Base-by-base conservation (phyloP, 2,113 vertebrate species). In the Maccullochella peelii region DNA sequence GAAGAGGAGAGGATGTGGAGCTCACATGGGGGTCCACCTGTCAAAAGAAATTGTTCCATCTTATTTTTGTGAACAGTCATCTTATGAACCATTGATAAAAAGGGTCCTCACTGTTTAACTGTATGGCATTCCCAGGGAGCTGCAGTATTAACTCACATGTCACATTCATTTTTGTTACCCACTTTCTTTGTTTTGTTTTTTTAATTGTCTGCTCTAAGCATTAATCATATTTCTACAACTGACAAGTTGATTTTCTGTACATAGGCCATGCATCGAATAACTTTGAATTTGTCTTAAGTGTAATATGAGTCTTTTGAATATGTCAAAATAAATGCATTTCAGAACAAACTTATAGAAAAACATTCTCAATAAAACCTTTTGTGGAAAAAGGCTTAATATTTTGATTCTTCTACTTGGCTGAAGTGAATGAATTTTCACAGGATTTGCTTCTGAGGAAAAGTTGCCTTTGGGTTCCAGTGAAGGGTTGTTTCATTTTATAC, bases 241-340 rank as follows among this genome's bases (percentile, higher is more conserved):
- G 72, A 82, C 65, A 61, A 81, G 63, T 75, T 79, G n/a, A 74
- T 68, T 86, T 90, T 82, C 79, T 92, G 92, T 94, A 94, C 73
- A 93, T 91, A 93, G 73, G 66, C 86, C 77, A 76, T 85, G 50
- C 79, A 89, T 91, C 88, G 21, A 87, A 90, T 84, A 85, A 88
- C 72, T 84, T 79, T 83, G 83, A 89, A 86, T 90, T 87, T 90
- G 83, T 92, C 84, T 81, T 88, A 83, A 81, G 65, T 91, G 86
- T 93, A 92, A 92, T 40, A 92, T 89, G 84, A 81, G 70, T 85
- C 80, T 92, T 92, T 92, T 91, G 86, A 90, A 89, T 91, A 89
- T 90, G 83, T 92, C 87, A 80, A 89, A 80, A 89, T n/a, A 74
- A 84, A 81, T 83, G 47, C 83, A 92, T 91, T 94, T 92, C 92